Evolutionary conservation across 2,888 invertebrate species (phyloP), one percentile per base, ranked within the genome.

Genomic region (Marronus borbonicus): DNA sequence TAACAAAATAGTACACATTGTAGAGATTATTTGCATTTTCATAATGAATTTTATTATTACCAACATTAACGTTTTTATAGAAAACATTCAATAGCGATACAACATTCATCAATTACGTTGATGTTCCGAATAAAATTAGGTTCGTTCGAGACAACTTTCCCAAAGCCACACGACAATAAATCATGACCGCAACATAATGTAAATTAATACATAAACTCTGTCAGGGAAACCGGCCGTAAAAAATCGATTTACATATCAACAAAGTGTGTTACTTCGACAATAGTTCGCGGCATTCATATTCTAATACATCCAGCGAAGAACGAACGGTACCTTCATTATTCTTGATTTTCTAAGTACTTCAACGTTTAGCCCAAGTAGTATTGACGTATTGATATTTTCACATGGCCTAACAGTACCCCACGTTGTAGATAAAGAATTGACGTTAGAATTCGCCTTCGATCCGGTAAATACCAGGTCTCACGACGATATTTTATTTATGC

Each of bases 401-500:
- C 55, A 55, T 55, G 17, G 17, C 17, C n/a, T 55, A 64, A 39
- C 65, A 31, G 62, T 62, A 62, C 14, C 20, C 12, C 17, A 14
- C 20, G 39, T n/a, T 31, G 31, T 31, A 8, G 28, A 17, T 10
- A 31, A 5, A 17, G 4, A 3, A 68, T 24, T 49, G 44, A 44
- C 39, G 17, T 17, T 66, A 10, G 44, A 66, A 10, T 4, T 4
- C 31, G 31, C 12, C 28, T 28, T 49, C 68, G 17, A 28, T 68
- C 49, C n/a, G 3, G n/a, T 60, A 60, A 28, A 60, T 17, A 17
- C 5, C 3, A 17, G n/a, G n/a, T 2, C 28, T 24, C 20, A 3
- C 28, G 8, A 68, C 17, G 44, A 44, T 68, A 68, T 49, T 68
- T 68, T 68, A 68, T 68, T 68, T 68, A 39, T 31, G 14, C 39